Evolutionary conservation across 2,888 invertebrate genomes (phyloP).

Genomic region (Drosophila paramelanica): DNA sequence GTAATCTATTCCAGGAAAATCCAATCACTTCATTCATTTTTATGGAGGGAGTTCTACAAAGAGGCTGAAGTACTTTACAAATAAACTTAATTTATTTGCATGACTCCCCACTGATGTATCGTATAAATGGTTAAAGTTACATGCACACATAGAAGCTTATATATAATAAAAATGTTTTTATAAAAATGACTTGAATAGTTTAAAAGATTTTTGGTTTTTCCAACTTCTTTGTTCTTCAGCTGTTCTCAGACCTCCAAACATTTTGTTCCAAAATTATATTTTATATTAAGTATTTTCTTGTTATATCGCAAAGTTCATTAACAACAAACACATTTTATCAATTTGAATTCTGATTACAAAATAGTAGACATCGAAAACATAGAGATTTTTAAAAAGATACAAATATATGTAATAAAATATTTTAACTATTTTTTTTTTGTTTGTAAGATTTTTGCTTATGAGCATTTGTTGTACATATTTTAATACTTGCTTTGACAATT

Average conservation of each 20-base stretch:
- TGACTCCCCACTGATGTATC: slow-evolving; percentile 36
- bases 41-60: slow-evolving; percentile 74
- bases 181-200: slow-evolving; percentile 56
- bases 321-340: slow-evolving; percentile 71
- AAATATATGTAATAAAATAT: slow-evolving; percentile 69
- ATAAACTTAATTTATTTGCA: slow-evolving; percentile 54
- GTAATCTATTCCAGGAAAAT: slow-evolving; percentile 77
- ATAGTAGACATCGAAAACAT: slow-evolving; percentile 78
- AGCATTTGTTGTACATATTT: slow-evolving; percentile 55
- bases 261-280: slow-evolving; percentile 49
- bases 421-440: slow-evolving; percentile 52
- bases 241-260: slow-evolving; percentile 13
- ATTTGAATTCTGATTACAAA: slow-evolving; percentile 65
- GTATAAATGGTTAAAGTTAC: slow-evolving; percentile 41
- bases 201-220: slow-evolving; percentile 16
- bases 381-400: slow-evolving; percentile 76
- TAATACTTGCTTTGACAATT: slow-evolving; percentile 65
- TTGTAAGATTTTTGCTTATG: slow-evolving; percentile 30
- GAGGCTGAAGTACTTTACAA: slow-evolving; percentile 59
- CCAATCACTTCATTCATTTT: slow-evolving; percentile 68
- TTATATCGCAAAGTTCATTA: slow-evolving; percentile 56
- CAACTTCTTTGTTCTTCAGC: slow-evolving; percentile 11
- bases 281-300: slow-evolving; percentile 35
- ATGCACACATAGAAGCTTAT: slow-evolving; percentile 60
- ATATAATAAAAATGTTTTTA: slow-evolving; percentile 54